Conservation (phyloP, 1,140 invertebrate genomes). For the Ladona fulva region DNA sequence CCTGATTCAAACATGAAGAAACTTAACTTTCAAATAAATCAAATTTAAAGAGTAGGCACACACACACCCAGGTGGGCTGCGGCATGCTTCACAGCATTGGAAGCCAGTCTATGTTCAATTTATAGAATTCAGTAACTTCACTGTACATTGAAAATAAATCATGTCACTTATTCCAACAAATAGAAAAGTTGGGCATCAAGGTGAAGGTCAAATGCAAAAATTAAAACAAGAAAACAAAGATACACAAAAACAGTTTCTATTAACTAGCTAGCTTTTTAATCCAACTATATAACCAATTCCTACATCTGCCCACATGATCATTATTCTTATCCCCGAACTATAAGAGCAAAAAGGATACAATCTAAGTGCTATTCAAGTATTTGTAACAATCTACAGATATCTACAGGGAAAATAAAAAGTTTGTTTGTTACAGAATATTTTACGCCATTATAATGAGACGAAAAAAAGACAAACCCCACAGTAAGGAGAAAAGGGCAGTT, state of each 20-base stretch:
- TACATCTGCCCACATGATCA: not conserved
- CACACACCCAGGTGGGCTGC: not conserved
- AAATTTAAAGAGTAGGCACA: not conserved
- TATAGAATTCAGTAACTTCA: not conserved
- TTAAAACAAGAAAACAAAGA: not conserved
- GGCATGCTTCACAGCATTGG: conserved; percentile 2
- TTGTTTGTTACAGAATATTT: not conserved
- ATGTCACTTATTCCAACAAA: not conserved
- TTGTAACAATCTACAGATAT: conserved; percentile 1
- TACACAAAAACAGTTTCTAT: not conserved
- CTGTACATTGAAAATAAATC: not conserved
- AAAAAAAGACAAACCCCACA: not conserved
- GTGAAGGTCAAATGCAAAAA: not conserved
- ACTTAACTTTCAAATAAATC: not conserved
- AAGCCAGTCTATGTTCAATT: not conserved
- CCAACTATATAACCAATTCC: conserved; percentile 1
- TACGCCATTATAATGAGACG: not conserved
- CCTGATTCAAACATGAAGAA: not conserved
- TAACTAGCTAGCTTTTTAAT: conserved; percentile 8
- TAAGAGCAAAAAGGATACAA: not conserved
- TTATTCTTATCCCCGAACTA: not conserved
- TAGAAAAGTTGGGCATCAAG: not conserved
- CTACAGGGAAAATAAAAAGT: not conserved
- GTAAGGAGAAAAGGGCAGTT: not conserved
- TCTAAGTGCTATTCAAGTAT: conserved; percentile 4